Conservation (phyloP, 2,888 invertebrate species). For the Pheosia tremula region DNA sequence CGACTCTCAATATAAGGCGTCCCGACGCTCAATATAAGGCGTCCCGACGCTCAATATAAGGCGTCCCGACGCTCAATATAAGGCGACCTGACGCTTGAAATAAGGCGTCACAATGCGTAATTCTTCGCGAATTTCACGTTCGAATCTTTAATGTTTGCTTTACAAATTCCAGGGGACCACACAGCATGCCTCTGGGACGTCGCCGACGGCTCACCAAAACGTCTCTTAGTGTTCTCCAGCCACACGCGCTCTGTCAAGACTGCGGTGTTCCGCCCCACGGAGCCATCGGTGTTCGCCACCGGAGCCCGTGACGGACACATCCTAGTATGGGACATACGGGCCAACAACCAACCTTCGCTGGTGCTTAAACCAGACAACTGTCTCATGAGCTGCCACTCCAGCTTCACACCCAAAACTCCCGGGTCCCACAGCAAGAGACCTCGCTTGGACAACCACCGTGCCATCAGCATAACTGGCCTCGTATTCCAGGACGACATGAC, state of each 20-base stretch:
- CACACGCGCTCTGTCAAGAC: conserved; percentile 94
- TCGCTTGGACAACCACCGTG: conserved; percentile 78
- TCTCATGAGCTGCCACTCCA: conserved; percentile 87
- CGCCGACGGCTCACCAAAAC: conserved; percentile 72
- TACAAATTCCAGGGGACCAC: conserved; percentile 88
- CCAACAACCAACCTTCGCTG: conserved; percentile 62
- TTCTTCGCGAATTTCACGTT: too few relatives aligned
- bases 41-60: too few relatives aligned
- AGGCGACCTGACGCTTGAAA: too few relatives aligned
- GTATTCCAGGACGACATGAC: conserved; percentile 92
- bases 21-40: too few relatives aligned
- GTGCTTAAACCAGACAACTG: conserved; percentile 88
- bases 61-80: too few relatives aligned
- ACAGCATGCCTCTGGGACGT: conserved; percentile 92
- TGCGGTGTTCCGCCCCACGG: conserved; percentile 88
- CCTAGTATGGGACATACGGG: conserved; percentile 91
- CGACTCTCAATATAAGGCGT: too few relatives aligned
- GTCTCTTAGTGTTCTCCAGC: conserved; percentile 86
- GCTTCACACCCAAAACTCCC: conserved; percentile 76
- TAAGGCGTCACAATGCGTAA: too few relatives aligned
- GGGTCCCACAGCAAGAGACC: conserved; percentile 78
- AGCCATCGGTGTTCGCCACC: conserved; percentile 92
- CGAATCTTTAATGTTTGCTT: neutral
- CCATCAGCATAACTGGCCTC: conserved; percentile 92
- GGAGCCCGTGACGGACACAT: conserved; percentile 95